Evolutionary conservation across 2,113 vertebrate genomes (phyloP).

Genomic region (Sturnus vulgaris): DNA sequence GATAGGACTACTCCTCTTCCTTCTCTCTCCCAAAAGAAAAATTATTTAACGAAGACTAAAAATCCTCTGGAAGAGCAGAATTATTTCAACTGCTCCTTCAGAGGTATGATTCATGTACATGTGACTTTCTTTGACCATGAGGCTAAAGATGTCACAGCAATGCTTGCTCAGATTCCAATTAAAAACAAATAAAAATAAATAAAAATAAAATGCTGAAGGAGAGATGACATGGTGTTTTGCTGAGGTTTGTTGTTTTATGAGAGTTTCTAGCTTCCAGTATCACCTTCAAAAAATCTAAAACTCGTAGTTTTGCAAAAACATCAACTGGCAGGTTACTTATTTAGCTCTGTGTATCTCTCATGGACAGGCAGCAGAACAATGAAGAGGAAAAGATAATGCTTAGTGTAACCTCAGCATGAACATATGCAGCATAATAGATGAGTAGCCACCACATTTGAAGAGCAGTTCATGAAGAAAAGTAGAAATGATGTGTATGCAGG

Average conservation of each 20-base stretch:
- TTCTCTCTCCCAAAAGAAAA: not conserved
- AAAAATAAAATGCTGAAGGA: not conserved
- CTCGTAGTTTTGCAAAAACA: not conserved
- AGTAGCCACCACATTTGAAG: conserved; percentile 21
- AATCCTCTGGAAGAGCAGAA: not conserved
- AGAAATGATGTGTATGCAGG: conserved; percentile 51
- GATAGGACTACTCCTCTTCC: not conserved
- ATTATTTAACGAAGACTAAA: not conserved
- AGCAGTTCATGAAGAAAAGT: conserved; percentile 32
- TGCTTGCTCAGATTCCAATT: not conserved
- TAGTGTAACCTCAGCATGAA: not conserved
- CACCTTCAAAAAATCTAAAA: not conserved
- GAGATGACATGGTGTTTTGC: not conserved
- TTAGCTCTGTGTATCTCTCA: not conserved
- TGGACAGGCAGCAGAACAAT: not conserved
- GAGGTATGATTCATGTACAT: not conserved
- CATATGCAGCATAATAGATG: not conserved
- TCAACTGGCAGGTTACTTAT: not conserved
- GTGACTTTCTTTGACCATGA: not conserved
- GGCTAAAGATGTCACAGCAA: not conserved
- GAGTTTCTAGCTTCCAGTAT: not conserved
- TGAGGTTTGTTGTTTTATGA: not conserved
- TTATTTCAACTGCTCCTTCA: not conserved
- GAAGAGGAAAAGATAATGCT: not conserved
- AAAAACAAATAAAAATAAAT: conserved; percentile 11